phyloP scores from a whole-genome alignment of 2,797 vertebrate genomes.

The Orientallactaga sibirica region DNA sequence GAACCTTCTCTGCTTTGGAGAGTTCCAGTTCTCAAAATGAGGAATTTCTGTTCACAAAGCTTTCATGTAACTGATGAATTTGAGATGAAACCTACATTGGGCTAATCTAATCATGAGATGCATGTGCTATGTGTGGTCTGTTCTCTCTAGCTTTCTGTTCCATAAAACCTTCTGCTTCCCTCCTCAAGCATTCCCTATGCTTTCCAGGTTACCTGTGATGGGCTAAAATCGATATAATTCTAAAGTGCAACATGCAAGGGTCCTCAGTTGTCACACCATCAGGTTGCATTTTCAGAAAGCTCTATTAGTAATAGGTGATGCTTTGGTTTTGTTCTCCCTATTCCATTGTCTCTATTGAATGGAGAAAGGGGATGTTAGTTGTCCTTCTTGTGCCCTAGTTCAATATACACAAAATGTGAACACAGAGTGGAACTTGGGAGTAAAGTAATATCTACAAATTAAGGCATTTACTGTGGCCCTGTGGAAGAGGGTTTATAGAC shows the following conservation, averaged over 20 bases:
- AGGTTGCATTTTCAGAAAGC: neutral
- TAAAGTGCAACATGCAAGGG: neutral
- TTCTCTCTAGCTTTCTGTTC: neutral
- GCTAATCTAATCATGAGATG: neutral
- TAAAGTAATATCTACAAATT: neutral
- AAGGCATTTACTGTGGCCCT: neutral
- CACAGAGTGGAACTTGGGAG: neutral
- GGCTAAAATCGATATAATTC: neutral
- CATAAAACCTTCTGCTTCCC: neutral
- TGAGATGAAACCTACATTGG: neutral
- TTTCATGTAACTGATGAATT: neutral
- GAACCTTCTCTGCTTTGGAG: neutral
- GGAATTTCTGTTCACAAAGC: neutral
- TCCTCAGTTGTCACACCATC: neutral
- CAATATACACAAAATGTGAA: neutral
- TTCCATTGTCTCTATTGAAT: neutral
- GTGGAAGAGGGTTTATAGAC: neutral
- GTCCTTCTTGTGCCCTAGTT: neutral
- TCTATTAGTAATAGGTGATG: neutral
- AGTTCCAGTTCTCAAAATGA: neutral
- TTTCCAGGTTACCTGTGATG: neutral
- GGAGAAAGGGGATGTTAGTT: neutral
- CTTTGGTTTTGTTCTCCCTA: neutral
- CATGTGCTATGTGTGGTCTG: fast-evolving
- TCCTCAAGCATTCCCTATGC: neutral